phyloP scores from a whole-genome alignment of 2,113 vertebrate species.

The Myotis davidii region DNA sequence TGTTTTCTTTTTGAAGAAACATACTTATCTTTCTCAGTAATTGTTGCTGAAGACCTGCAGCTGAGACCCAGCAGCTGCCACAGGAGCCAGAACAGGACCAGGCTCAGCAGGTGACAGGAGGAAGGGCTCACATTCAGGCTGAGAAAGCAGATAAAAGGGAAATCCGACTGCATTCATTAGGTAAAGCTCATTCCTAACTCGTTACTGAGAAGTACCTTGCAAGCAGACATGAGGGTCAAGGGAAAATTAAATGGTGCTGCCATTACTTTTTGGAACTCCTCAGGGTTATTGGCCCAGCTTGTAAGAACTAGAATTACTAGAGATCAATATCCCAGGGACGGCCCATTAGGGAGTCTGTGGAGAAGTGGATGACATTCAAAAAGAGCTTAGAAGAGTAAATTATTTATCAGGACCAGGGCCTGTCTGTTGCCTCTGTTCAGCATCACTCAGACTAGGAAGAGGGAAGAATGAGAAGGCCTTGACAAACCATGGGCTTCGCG shows the following conservation, averaged over 20 bases:
- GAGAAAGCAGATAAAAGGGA: neutral
- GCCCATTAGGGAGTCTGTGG: neutral
- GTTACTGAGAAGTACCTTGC: neutral
- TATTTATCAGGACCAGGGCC: neutral
- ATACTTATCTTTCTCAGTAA: neutral
- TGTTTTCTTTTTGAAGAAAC: conserved; percentile 14
- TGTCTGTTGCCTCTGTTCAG: neutral
- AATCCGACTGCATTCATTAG: neutral
- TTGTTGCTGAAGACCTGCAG: neutral
- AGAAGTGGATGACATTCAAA: neutral
- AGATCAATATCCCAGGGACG: neutral
- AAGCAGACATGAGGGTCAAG: neutral
- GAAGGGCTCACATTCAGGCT: neutral
- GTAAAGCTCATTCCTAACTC: neutral
- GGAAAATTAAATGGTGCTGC: neutral
- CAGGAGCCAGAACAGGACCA: neutral
- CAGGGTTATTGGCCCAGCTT: neutral
- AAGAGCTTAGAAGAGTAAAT: neutral
- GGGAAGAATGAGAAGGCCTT: neutral
- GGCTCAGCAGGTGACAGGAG: neutral
- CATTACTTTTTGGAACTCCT: neutral
- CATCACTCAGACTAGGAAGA: neutral
- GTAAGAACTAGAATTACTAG: neutral
- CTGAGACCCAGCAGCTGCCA: neutral
- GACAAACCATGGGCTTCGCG: neutral